Conservation (phyloP, 2,888 invertebrate genomes). For the Drosophila glabriapex region DNA sequence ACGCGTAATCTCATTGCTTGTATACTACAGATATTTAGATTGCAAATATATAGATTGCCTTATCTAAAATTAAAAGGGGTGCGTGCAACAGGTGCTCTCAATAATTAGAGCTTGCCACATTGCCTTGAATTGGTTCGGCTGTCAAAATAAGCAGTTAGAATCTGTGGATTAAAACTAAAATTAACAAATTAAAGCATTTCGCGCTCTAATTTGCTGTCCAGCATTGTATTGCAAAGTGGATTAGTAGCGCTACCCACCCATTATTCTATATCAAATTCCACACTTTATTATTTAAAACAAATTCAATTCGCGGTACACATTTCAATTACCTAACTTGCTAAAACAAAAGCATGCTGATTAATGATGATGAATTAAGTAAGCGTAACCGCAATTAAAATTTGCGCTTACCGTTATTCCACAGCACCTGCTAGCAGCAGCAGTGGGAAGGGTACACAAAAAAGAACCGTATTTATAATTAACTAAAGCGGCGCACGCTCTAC, state of each 20-base stretch:
- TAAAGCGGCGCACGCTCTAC: constrained; percentile 45
- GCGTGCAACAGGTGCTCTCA: constrained; percentile 11
- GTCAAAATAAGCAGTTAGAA: not conserved
- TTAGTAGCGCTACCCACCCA: not conserved
- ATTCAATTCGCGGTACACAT: constrained; percentile 15
- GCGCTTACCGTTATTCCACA: not conserved
- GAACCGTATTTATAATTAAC: constrained; percentile 63
- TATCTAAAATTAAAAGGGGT: constrained; percentile 31
- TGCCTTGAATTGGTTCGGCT: not conserved
- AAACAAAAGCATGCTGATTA: constrained; percentile 30
- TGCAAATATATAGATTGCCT: constrained; percentile 34
- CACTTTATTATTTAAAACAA: not conserved
- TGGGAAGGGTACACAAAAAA: constrained; percentile 4
- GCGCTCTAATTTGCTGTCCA: not conserved
- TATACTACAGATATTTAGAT: constrained; percentile 27
- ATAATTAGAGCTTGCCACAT: not conserved
- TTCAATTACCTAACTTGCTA: constrained; percentile 28
- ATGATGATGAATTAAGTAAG: not conserved
- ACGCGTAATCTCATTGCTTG: constrained; percentile 33
- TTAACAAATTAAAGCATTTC: not conserved
- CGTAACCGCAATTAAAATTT: constrained; percentile 16
- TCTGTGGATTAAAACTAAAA: not conserved
- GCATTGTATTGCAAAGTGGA: not conserved
- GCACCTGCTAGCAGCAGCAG: constrained; percentile 18
- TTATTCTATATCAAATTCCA: not conserved